Evolutionary conservation across 2,888 invertebrate species (phyloP).

Genomic region (Eutolmus rufibarbis): DNA sequence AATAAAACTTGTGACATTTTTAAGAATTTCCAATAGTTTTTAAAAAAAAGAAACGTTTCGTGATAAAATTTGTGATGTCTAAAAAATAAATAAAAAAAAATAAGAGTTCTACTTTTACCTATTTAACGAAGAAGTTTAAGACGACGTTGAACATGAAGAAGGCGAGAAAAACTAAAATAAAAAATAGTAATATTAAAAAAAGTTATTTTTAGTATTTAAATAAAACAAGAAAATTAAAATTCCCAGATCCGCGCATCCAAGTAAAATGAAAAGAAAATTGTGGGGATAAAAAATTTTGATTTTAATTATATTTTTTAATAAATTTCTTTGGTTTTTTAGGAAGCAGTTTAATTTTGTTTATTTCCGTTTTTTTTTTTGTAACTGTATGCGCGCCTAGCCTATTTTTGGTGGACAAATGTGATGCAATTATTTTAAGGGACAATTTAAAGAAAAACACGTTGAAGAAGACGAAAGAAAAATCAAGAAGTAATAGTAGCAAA

Average conservation of each 20-base stretch:
- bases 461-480: not conserved
- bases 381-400: not conserved
- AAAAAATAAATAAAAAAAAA: not conserved
- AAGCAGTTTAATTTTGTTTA: not conserved
- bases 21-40: conserved; percentile 18
- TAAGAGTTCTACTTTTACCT: not conserved
- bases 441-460: not conserved
- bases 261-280: not conserved
- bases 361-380: not conserved
- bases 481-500: conserved; percentile 31
- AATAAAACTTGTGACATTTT: not conserved
- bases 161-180: not conserved
- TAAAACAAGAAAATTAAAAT: not conserved
- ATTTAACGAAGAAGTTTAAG: not conserved
- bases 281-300: not conserved
- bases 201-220: not conserved
- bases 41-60: conserved; percentile 20
- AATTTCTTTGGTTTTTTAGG: not conserved
- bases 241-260: not conserved
- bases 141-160: not conserved
- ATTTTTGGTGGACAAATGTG: not conserved
- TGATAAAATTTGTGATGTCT: conserved; percentile 39
- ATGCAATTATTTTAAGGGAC: conserved; percentile 18
- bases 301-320: not conserved
- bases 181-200: not conserved